Evolutionary conservation across 2,797 vertebrate genomes (phyloP).

Genomic region (Dermochelys coriacea): DNA sequence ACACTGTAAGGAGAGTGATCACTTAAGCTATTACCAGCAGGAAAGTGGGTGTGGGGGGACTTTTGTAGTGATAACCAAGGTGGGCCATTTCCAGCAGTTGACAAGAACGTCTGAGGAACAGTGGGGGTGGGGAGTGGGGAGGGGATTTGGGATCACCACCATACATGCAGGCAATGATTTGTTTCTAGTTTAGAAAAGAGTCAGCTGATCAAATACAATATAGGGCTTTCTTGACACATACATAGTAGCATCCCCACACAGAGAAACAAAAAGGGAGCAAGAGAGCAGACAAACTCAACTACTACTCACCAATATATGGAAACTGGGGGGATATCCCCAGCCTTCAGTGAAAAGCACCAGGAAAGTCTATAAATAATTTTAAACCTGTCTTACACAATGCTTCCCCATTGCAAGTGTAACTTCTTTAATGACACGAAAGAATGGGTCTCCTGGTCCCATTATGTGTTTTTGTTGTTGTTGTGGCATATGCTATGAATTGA

Average conservation of each 20-base stretch:
- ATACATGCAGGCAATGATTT: neutral
- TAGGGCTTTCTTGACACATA: neutral
- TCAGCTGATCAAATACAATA: neutral
- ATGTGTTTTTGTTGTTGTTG: neutral
- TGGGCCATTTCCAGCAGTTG: too few relatives aligned
- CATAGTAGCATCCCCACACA: neutral
- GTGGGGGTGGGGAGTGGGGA: too few relatives aligned
- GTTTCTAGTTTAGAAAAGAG: neutral
- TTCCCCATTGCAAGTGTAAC: neutral
- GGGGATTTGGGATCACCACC: neutral
- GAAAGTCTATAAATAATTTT: conserved; percentile 1
- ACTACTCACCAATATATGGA: neutral
- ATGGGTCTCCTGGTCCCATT: conserved; percentile 1
- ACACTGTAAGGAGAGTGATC: too few relatives aligned
- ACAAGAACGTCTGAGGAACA: too few relatives aligned
- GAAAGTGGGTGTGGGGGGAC: too few relatives aligned
- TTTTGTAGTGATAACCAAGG: too few relatives aligned
- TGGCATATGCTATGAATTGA: neutral
- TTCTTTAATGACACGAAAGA: neutral
- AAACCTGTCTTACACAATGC: neutral
- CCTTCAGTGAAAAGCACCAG: conserved; percentile 10
- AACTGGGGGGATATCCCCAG: neutral
- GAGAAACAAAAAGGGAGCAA: neutral
- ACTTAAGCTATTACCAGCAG: too few relatives aligned
- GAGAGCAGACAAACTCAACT: neutral